These are phyloP conservation scores for Carabus problematicus DNA, from an alignment of 2,888 invertebrate genomes.

Conservation along the genomic window DNA sequence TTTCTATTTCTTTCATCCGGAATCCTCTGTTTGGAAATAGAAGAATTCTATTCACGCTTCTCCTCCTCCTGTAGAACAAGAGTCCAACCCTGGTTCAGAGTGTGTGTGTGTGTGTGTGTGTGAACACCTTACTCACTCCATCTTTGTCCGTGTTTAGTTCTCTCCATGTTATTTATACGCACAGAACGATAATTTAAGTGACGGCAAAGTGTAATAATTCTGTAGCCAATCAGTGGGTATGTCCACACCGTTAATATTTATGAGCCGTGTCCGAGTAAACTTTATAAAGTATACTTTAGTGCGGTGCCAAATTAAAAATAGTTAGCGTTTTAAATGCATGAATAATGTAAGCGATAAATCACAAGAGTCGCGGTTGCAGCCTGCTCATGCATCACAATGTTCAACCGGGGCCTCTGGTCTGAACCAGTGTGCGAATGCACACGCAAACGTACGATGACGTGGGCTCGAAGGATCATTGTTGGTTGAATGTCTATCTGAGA, in stretches of 20 bases:
- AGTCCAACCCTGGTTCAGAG: not conserved
- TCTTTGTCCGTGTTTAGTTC: not conserved
- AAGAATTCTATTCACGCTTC: too few relatives aligned
- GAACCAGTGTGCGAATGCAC: constrained; percentile 24
- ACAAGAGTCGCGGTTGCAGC: constrained; percentile 27
- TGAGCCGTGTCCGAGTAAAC: constrained; percentile 42
- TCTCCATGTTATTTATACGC: constrained; percentile 38
- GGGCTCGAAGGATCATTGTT: not conserved
- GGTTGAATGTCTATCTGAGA: too few relatives aligned
- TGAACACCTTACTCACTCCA: not conserved
- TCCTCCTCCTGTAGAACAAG: not conserved
- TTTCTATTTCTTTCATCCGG: too few relatives aligned
- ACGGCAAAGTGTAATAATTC: constrained; percentile 42
- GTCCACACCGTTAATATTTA: constrained; percentile 43
- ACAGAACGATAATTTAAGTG: constrained; percentile 40
- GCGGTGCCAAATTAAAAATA: constrained; percentile 43
- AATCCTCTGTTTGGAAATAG: too few relatives aligned
- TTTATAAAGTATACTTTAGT: constrained; percentile 41
- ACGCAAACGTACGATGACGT: too few relatives aligned
- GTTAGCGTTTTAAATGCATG: constrained; percentile 43
- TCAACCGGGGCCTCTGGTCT: constrained; percentile 13
- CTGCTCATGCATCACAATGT: constrained; percentile 40
- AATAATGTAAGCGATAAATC: constrained; percentile 42
- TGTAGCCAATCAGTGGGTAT: constrained; percentile 43
- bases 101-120: not conserved